These are phyloP conservation scores for Heliconius nattereri DNA, from an alignment of 1,140 invertebrate species.

Conservation along the genomic window DNA sequence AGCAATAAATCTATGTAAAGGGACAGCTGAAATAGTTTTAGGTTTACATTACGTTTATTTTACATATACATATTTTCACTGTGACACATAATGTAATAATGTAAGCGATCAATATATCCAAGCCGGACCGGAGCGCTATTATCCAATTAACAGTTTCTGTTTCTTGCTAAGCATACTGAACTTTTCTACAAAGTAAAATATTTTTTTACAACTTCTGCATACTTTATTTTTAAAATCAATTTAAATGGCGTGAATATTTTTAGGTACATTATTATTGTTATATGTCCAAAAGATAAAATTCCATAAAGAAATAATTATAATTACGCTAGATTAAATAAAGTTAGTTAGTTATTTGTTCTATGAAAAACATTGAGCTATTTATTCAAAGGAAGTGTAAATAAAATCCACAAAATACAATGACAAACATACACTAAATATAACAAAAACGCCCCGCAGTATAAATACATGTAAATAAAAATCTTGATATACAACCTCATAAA, in stretches of 20 bases:
- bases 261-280: too few relatives aligned
- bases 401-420: neutral
- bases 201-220: neutral
- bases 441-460: neutral
- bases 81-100: neutral
- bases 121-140: conserved; percentile 30
- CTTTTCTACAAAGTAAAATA: neutral
- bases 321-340: too few relatives aligned
- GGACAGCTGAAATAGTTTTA: neutral
- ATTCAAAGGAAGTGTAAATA: neutral
- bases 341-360: too few relatives aligned
- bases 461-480: conserved; percentile 3
- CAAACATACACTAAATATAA: neutral
- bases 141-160: conserved; percentile 52
- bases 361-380: too few relatives aligned
- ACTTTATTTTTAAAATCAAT: neutral
- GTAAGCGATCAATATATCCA: conserved; percentile 17
- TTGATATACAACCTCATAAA: conserved; percentile 2
- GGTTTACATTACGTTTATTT: neutral
- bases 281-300: too few relatives aligned
- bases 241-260: neutral
- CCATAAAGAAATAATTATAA: too few relatives aligned
- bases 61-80: neutral
- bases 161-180: conserved; percentile 47
- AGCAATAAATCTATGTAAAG: neutral